Evolutionary conservation across 2,797 vertebrate genomes (phyloP), one percentile per base, ranked within the genome.

Genomic region (Mormyrus hasselquistii): DNA sequence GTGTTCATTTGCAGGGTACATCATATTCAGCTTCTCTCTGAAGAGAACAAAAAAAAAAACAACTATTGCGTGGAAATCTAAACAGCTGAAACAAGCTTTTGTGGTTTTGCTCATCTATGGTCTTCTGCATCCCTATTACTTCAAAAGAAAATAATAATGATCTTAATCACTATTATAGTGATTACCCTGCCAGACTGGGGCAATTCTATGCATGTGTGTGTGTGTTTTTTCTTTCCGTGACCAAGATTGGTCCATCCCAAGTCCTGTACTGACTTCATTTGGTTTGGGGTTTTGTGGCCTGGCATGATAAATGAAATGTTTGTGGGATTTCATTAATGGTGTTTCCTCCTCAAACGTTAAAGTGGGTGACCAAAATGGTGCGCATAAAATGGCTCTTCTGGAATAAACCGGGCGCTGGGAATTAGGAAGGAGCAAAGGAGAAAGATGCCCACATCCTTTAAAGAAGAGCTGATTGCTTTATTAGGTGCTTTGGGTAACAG

Each of bases 81-180:
- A 88, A 59, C 16, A 59, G 86, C 38, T 88, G 89, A 89, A 91
- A 73, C 62, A 52, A 86, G 82, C 52, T 55, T 10, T 14, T 87
- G 41, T 44, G 83, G 34, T 86, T 34, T 50, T 53, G 57, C 34
- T 73, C 19, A 53, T 83, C 4, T 49, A 69, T 14, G 4, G 2
- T 89, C 57, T 87, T 19, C 22, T 88, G 91, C 91, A 52, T 90
- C 76, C 87, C 38, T 87, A 89, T 86, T 88, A 89, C 89, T 92
- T 94, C 89, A 88, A 89, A 96, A 94, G 93, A 93, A 90, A 91
- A 90, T 79, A 90, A 93, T 91, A 90, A 90, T 90, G 91, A 93
- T 91, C 90, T 89, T 93, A 93, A 94, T 94, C 93, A 62, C 69
- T 92, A 89, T 92, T 93, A 94, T 92, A 88, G 91, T 92, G 91